These are phyloP conservation scores for Muntiacus muntjak DNA, from an alignment of 2,113 vertebrate genomes.

Conservation along the genomic window DNA sequence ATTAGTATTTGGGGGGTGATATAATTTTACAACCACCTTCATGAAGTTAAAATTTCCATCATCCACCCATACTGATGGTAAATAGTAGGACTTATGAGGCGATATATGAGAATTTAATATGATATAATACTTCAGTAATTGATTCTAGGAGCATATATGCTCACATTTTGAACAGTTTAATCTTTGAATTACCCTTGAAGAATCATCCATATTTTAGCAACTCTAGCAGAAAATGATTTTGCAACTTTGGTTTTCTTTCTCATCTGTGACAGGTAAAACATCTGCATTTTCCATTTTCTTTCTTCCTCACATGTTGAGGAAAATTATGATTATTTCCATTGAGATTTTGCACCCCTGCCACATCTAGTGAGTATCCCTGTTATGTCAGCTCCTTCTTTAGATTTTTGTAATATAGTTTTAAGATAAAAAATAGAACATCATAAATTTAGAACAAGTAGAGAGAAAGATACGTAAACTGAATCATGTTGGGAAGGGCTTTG, in stretches of 20 bases:
- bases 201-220: slow-evolving; percentile 11
- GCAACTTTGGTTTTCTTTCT: not conserved
- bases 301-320: not conserved
- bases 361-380: not conserved
- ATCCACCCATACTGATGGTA: not conserved
- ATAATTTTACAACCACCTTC: not conserved
- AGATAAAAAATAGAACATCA: not conserved
- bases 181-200: slow-evolving; percentile 33
- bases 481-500: not conserved
- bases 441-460: not conserved
- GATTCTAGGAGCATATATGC: not conserved
- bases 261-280: not conserved
- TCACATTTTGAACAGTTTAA: not conserved
- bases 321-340: not conserved
- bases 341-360: not conserved
- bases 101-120: not conserved
- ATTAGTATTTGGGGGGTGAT: not conserved
- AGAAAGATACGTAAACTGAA: not conserved
- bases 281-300: not conserved
- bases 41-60: not conserved
- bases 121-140: not conserved
- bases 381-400: not conserved
- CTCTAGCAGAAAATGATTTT: not conserved
- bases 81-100: not conserved
- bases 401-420: not conserved